These are phyloP conservation scores for Podilymbus podiceps DNA, from an alignment of 2,113 vertebrate genomes.

Conservation along the genomic window DNA sequence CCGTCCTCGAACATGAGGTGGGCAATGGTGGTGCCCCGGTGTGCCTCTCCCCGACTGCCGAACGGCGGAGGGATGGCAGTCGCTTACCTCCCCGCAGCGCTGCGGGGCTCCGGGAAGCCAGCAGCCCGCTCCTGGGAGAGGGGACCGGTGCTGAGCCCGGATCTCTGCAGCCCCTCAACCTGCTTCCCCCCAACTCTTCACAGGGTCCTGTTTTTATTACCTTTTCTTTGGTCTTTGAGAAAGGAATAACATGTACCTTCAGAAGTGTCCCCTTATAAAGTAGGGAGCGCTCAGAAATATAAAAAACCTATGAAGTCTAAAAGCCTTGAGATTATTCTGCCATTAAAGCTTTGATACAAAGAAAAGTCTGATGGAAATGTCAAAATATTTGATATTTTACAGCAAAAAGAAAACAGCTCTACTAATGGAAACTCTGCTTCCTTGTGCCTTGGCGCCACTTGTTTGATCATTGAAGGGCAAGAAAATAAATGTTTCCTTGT, in stretches of 20 bases:
- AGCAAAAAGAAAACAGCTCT: slow-evolving; percentile 54
- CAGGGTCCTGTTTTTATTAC: not conserved
- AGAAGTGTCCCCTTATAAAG: slow-evolving; percentile 32
- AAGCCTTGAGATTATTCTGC: slow-evolving; percentile 58
- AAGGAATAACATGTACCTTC: not conserved
- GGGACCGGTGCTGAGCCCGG: not conserved
- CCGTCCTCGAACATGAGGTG: fast-evolving
- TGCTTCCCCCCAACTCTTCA: fast-evolving
- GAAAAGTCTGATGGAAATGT: slow-evolving; percentile 65
- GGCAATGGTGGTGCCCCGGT: not conserved
- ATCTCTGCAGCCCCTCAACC: not conserved
- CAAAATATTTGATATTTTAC: slow-evolving; percentile 71
- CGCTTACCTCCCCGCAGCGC: fast-evolving
- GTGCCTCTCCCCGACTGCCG: not conserved
- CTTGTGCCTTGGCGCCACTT: slow-evolving; percentile 21
- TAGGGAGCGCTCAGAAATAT: not conserved
- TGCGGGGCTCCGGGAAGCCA: fast-evolving
- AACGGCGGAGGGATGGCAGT: not conserved
- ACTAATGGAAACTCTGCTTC: slow-evolving; percentile 50
- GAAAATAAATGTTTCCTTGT: slow-evolving; percentile 66
- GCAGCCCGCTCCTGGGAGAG: not conserved
- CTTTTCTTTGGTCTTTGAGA: not conserved
- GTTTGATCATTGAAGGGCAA: slow-evolving; percentile 67
- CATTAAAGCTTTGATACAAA: slow-evolving; percentile 54
- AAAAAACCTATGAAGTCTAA: slow-evolving; percentile 39